phyloP scores from a whole-genome alignment of 2,113 vertebrate genomes.

The Phoenicopterus ruber region DNA sequence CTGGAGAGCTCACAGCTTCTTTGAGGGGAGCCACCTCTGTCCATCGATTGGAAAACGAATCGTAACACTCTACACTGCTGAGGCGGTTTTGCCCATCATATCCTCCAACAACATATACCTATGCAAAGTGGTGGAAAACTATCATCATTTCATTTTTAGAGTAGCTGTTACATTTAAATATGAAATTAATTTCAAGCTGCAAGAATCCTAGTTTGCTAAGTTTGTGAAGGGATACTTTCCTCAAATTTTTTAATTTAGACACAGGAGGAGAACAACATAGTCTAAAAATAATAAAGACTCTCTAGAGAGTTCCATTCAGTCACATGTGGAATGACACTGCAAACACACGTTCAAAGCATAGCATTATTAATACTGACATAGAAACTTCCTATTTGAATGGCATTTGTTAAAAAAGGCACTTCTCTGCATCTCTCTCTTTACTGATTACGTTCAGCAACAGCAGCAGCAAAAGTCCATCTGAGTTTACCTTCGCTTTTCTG shows the following conservation, averaged over 20 bases:
- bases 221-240: neutral
- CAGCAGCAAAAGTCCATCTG: neutral
- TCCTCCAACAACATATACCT: conserved; percentile 96
- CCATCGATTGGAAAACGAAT: conserved; percentile 98
- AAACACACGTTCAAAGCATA: neutral
- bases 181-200: neutral
- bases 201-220: neutral
- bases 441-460: neutral
- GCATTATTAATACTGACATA: neutral
- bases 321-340: neutral
- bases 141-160: neutral
- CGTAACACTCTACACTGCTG: conserved; percentile 94
- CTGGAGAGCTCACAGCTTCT: conserved; percentile 95
- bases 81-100: conserved; percentile 96
- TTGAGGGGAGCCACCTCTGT: conserved; percentile 94
- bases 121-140: neutral
- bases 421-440: neutral
- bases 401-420: neutral
- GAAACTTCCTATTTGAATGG: neutral
- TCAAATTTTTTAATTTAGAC: neutral
- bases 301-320: neutral
- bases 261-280: neutral
- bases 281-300: neutral
- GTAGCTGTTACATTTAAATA: fast-evolving
- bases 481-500: neutral